Percentiles rank a stretch among this genome's conserved stretches.
Evolutionary conservation across 2,888 invertebrate genomes (phyloP).

Genomic region (Eugnorisma glareosa): DNA sequence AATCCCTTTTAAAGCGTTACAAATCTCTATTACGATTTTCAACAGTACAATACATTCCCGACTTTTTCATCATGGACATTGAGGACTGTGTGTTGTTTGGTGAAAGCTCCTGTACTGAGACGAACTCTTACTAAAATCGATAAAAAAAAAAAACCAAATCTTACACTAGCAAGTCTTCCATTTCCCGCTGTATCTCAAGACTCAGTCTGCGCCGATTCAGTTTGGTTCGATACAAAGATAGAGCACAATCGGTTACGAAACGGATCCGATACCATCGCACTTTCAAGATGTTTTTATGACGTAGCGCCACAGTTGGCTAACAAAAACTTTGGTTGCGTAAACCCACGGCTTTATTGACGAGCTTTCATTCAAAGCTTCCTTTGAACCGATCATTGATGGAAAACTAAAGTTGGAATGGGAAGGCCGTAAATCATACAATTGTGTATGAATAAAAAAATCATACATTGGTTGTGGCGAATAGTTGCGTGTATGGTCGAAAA

Average conservation of each 20-base stretch:
- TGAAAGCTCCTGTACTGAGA: too few species aligned
- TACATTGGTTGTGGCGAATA: background rate
- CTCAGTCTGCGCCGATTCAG: slow-evolving; percentile 71
- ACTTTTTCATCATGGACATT: background rate
- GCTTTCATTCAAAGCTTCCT: slow-evolving; percentile 75
- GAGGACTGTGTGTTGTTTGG: background rate
- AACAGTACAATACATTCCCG: background rate
- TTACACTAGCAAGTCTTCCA: background rate
- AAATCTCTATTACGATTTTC: background rate
- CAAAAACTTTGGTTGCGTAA: slow-evolving; percentile 84
- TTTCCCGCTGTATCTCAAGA: slow-evolving; percentile 48
- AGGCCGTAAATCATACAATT: slow-evolving; percentile 37
- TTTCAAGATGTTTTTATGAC: slow-evolving; percentile 85
- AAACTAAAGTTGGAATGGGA: slow-evolving; percentile 43
- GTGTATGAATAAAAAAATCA: slow-evolving; percentile 25
- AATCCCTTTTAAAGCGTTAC: background rate
- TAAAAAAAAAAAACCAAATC: background rate
- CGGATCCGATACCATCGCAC: slow-evolving; percentile 82
- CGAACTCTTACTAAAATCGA: background rate
- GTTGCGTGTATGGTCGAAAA: background rate
- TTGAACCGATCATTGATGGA: slow-evolving; percentile 44
- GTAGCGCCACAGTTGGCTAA: slow-evolving; percentile 75
- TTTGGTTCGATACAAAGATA: slow-evolving; percentile 76
- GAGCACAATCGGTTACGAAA: slow-evolving; percentile 83
- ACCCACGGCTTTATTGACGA: slow-evolving; percentile 72